Base-by-base conservation (phyloP, 1,140 invertebrate genomes). In the Trichonephila clavata region DNA sequence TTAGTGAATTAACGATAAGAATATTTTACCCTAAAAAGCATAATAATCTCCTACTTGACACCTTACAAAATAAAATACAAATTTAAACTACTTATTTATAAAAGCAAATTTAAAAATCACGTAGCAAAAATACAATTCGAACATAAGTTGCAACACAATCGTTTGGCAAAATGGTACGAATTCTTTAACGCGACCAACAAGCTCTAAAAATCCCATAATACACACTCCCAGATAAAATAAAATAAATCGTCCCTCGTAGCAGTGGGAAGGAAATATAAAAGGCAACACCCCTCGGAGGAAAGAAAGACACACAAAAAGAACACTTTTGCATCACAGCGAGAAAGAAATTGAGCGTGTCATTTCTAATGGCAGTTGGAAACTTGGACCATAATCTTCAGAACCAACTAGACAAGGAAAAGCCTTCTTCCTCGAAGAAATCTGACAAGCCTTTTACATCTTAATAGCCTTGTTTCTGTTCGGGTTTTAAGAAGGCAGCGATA, bases 381-480 rank as follows among this genome's bases (percentile, higher is more conserved):
- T 63, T 63, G 6, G 61, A 63, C 61, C 18, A 63, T 77, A 86
- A 86, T 86, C 59, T 86, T 63, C 16, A 86, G 71, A 63, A 32
- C 84, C 24, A 24, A 71, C 63, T 43, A 43, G 63, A 89, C 87
- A 89, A 16, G 63, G 61, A 63, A 71, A 68, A 89, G 63, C 63
- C 87, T 21, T 21, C 87, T 63, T 39, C 32, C 63, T 43, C 16
- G 16, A 27, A 39, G 27, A 87, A 63, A 59, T 87, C 86, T 87
- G 86, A 89, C 87, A 71, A 71, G 87, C 39, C 63, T 89, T 89
- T 89, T 89, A 89, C 87, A 89, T 63, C 87, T 89, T 89, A 89
- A 89, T 89, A 89, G 65, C 39, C 87, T 71, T 89, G 87, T 89
- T 71, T 39, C 43, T 43, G 32, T 80, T 32, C 50, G 10, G 27